Base-by-base conservation (phyloP, 2,113 vertebrate genomes). In the Muscicapa adusta region DNA sequence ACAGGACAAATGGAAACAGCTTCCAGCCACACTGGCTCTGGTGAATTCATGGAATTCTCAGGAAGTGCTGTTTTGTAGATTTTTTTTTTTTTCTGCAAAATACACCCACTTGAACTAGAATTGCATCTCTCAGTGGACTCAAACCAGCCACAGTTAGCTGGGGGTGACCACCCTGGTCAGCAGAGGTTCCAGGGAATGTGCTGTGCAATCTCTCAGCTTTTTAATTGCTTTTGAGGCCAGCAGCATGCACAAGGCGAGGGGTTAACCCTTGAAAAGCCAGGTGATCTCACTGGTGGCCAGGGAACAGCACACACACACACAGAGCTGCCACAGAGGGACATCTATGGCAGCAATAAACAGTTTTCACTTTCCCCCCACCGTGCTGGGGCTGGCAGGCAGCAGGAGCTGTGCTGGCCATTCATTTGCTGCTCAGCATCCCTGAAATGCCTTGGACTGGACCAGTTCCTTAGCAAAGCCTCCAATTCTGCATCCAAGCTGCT, bases 121-220 rank as follows among this genome's bases (percentile, higher is more conserved):
- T 9, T 79, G 81, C 34, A 4, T 28, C 18, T 65, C 62, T 34
- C 66, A 11, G 75, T 17, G 68, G 79, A 50, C 19, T 18, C 38
- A 40, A 19, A 31, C 2, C 14, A 7, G 25, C 20, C 36, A 2
- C 58, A 29, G 13, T 19, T 1, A 42, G 50, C 51, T 83, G 76
- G 31, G 73, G 60, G 60, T 7, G 12, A 18, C 38, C 62, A 7
- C 68, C 72, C 14, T 2, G 29, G 7, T 62, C 1, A 57, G 58
- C 2, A 57, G 40, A 79, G 71, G 10, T 38, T 25, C 42, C 5
- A 0, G 2, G 61, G 83, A 66, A 20, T 0, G 0, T 8, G 61
- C 60, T 19, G 29, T 16, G 61, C 0, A 4, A 2, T 2, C 53
- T 7, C 38, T 26, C 81, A 57, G 62, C 29, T 76, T 47, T 53